phyloP scores from a whole-genome alignment of 2,797 vertebrate species.

The Tragelaphus eurycerus region DNA sequence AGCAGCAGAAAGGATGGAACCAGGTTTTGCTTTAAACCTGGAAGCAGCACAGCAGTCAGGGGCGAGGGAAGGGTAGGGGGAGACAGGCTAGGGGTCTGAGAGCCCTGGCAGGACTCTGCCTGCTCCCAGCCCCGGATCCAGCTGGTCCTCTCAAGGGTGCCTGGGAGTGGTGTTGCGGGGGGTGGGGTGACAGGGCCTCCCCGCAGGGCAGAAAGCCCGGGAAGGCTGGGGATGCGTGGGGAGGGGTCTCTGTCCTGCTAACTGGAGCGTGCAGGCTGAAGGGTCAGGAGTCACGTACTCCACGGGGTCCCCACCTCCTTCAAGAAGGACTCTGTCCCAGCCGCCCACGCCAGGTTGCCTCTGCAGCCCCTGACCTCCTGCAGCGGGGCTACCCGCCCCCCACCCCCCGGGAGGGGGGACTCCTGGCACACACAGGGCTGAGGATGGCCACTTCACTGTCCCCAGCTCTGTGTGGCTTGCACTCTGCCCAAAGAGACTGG shows the following conservation, averaged over 20 bases:
- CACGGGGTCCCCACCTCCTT: background rate
- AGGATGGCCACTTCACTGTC: background rate
- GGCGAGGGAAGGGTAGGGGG: background rate
- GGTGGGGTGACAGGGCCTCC: background rate
- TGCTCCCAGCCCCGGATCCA: background rate
- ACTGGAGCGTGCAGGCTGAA: background rate
- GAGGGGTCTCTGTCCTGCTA: slow-evolving; percentile 47
- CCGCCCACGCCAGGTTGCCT: background rate
- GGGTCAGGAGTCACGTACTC: background rate
- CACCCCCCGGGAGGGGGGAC: background rate
- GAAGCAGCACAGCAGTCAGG: slow-evolving; percentile 2
- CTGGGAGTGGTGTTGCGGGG: background rate
- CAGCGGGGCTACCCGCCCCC: background rate
- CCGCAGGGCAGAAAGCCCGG: slow-evolving; percentile 20
- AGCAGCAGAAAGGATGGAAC: slow-evolving; percentile 20
- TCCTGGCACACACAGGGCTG: background rate
- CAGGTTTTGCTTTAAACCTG: slow-evolving; percentile 48
- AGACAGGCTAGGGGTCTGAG: background rate
- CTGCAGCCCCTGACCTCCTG: background rate
- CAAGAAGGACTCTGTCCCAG: background rate
- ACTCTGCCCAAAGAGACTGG: background rate
- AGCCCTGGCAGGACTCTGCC: background rate
- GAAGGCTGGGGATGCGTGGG: background rate
- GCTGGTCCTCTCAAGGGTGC: background rate
- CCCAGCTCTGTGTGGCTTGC: slow-evolving; percentile 23